Base-by-base conservation (phyloP, 2,113 vertebrate species). In the Shinisaurus crocodilurus region DNA sequence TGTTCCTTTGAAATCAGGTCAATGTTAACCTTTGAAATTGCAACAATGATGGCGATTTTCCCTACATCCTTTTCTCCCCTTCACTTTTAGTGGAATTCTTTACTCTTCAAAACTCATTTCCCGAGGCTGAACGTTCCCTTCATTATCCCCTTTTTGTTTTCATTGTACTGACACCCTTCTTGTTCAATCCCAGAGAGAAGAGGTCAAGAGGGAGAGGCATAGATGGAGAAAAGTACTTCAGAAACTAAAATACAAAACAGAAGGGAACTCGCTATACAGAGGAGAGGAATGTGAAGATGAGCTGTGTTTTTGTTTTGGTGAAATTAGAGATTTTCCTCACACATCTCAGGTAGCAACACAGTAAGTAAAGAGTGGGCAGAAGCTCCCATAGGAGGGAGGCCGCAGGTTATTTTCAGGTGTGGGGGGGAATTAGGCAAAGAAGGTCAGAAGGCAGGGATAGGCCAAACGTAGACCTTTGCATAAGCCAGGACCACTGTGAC, bases 1-100 rank as follows among this genome's bases (percentile, higher is more conserved):
- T 0, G 83, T 23, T 88, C 87, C 95, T 97, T 97, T 97, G 96
- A 97, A 97, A 97, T 96, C 95, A 95, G 97, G 97, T 96, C 96
- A 95, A 92, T 92, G 87, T 93, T 89, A 40, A 85, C 94, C 96
- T 97, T 97, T 96, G 96, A 97, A 96, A 97, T 85, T 67, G 79
- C 90, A 96, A 94, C 96, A 95, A 94, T 50, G 91, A 94, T 89
- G 92, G 84, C 5, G 81, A 92, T 94, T 97, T 96, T 93, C 89
- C 86, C 87, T 88, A 90, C 82, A 32, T 95, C 95, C 85, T 90
- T 90, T 89, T n/a, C 77, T 50, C 86, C 91, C 94, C 95, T 88
- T 89, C 95, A 88, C 95, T 94, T 92, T 94, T 94, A 96, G 95
- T 95, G 92, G 93, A 85, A 95, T 91, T 91, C 9, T 1, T 37